Base-by-base conservation (phyloP, 2,113 vertebrate species). In the Cyanoderma ruficeps region DNA sequence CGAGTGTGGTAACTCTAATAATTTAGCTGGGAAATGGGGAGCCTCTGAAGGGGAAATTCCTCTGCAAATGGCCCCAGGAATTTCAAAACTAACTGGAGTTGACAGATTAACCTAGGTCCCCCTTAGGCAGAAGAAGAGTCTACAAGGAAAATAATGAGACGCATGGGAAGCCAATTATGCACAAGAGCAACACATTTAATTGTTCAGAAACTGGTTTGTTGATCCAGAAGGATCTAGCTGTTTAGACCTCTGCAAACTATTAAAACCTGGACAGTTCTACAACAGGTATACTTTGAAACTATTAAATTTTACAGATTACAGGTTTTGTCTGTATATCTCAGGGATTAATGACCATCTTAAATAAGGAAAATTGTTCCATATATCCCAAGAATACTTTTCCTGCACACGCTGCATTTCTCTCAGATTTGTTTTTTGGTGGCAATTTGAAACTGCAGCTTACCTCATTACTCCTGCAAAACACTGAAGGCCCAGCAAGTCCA, bases 121-220 rank as follows among this genome's bases (percentile, higher is more conserved):
- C 96, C 85, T 94, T 67, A 95, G 90, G 94, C 90, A 94, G 75
- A 95, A 94, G 92, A 93, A 57, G 79, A 83, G 71, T 83, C 84
- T 94, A 65, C 61, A 92, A 94, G 71, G 64, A 92, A 95, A 96
- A 95, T 94, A 94, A 94, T 90, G 95, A 97, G 86, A 96, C 11
- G 3, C 82, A 90, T 61, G 50, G 83, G 79, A 96, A 96, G 90
- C 59, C 94, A 95, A 96, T 93, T 96, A 93, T 15, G 47, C 90
- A 94, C 68, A 90, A 80, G 39, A 92, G 83, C 59, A 94, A 94
- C 71, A 83, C 69, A 77, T 83, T 86, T 70, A 95, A 95, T 92
- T 83, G 82, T 86, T 92, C 46, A 92, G 79, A 95, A 93, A 83
- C 59, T 70, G 46, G 46, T 86, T 67, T 90, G 85, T 76, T 93